Evolutionary conservation across 1,140 invertebrate species (phyloP).

Genomic region (Homalodisca vitripennis): DNA sequence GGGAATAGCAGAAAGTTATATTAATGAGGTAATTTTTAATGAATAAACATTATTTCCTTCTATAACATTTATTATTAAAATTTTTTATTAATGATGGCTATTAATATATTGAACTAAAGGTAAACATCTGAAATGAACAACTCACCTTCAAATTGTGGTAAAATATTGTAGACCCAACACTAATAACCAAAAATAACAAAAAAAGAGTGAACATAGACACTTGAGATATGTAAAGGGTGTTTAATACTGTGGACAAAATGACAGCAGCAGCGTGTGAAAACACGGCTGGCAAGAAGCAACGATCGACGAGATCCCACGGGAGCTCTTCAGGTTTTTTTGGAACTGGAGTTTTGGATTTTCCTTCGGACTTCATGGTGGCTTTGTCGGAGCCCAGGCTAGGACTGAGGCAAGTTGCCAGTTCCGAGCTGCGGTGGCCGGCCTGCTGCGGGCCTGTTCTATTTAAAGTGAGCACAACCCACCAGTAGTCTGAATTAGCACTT

Average conservation of each 20-base stretch:
- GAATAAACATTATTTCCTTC: too few species aligned
- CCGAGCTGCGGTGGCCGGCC: not conserved
- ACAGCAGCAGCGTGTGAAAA: conserved; percentile 75
- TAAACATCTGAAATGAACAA: too few species aligned
- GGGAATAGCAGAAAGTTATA: too few species aligned
- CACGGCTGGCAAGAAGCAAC: conserved; percentile 70
- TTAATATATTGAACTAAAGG: too few species aligned
- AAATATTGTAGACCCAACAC: conserved; percentile 69
- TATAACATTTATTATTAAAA: too few species aligned
- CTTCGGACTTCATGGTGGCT: not conserved
- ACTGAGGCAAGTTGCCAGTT: not conserved
- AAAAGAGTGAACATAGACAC: conserved; percentile 73
- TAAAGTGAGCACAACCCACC: too few species aligned
- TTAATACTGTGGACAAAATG: conserved; percentile 66
- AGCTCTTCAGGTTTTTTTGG: conserved; percentile 43
- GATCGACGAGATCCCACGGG: conserved; percentile 74
- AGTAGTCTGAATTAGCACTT: too few species aligned
- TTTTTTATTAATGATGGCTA: too few species aligned
- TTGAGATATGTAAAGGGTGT: conserved; percentile 66
- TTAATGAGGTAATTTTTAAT: too few species aligned
- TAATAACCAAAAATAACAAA: conserved; percentile 66
- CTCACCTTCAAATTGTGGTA: conserved; percentile 80
- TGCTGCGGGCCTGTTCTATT: too few species aligned
- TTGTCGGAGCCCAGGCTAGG: not conserved
- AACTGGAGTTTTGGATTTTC: conserved; percentile 14